Evolutionary conservation across 2,113 vertebrate genomes (phyloP).

Genomic region (Phalacrocorax carbo): DNA sequence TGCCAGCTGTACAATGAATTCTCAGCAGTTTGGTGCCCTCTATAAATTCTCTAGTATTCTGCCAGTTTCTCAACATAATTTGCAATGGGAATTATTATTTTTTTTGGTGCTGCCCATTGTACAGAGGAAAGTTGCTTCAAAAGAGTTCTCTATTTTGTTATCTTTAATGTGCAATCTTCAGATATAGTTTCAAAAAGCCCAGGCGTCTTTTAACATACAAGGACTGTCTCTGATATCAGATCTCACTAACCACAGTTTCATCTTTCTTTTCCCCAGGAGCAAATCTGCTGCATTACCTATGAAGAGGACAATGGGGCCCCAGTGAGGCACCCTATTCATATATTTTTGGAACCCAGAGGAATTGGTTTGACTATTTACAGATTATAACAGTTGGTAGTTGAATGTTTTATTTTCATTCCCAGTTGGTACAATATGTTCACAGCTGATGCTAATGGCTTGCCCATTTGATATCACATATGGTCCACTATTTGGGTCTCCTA

Average conservation of each 20-base stretch:
- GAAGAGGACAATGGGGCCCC: constrained; percentile 41
- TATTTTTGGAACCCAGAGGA: constrained; percentile 72
- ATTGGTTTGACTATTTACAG: constrained; percentile 74
- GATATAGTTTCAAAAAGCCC: constrained; percentile 20
- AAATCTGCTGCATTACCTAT: constrained; percentile 60
- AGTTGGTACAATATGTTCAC: constrained; percentile 81
- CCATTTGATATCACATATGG: constrained; percentile 83
- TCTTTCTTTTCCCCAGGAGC: not conserved
- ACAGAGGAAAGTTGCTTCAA: constrained; percentile 43
- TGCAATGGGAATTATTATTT: not conserved
- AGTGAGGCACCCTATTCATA: constrained; percentile 62
- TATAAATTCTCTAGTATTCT: constrained; percentile 59
- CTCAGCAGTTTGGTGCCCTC: constrained; percentile 53
- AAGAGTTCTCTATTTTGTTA: constrained; percentile 39
- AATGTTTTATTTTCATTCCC: constrained; percentile 82
- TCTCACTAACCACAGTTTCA: not conserved
- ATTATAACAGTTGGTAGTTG: constrained; percentile 79
- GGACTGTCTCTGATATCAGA: not conserved
- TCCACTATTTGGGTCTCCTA: constrained; percentile 69
- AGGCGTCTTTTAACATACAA: constrained; percentile 16
- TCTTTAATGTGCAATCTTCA: constrained; percentile 41
- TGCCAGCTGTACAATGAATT: constrained; percentile 69
- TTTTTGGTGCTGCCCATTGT: not conserved
- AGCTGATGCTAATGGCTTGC: constrained; percentile 79
- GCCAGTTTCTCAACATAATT: constrained; percentile 28